A percentile compares a stretch with the other conserved stretches of the same genome.
These are phyloP conservation scores for Teleogryllus oceanicus DNA, from an alignment of 2,888 invertebrate species.

Conservation along the genomic window DNA sequence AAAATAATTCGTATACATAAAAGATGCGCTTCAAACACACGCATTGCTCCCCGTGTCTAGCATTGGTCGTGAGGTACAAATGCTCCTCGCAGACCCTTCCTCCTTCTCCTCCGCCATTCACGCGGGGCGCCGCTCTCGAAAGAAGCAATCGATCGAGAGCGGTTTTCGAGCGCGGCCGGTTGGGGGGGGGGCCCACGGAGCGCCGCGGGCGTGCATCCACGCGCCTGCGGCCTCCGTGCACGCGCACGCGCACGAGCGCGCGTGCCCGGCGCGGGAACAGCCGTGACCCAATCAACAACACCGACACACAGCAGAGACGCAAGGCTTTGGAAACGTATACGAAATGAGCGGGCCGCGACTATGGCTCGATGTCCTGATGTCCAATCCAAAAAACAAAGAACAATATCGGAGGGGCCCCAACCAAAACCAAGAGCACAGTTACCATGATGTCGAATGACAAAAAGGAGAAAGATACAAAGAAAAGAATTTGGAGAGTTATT, in stretches of 20 bases:
- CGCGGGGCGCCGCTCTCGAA: not conserved
- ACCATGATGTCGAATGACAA: slow-evolving; percentile 2
- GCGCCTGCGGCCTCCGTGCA: not conserved
- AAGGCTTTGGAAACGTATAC: not conserved
- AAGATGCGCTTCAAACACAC: not conserved
- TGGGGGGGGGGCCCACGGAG: too few relatives aligned
- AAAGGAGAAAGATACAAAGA: slow-evolving; percentile 4
- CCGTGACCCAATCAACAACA: not conserved
- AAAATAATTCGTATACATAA: not conserved
- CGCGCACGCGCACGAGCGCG: not conserved
- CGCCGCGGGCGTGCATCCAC: not conserved
- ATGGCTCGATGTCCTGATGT: slow-evolving; percentile 1
- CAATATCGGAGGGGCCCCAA: too few relatives aligned
- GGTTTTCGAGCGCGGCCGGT: not conserved
- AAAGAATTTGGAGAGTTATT: not conserved
- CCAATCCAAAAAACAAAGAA: too few relatives aligned
- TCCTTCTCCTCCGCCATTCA: too few relatives aligned
- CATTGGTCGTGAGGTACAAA: too few relatives aligned
- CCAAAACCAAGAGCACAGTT: slow-evolving; percentile 18
- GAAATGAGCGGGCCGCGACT: not conserved
- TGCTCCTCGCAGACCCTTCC: too few relatives aligned
- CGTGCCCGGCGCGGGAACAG: not conserved
- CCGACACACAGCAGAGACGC: not conserved
- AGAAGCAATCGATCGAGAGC: not conserved
- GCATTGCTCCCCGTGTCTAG: not conserved